These are phyloP conservation scores for Aethes cnicana DNA, from an alignment of 2,888 invertebrate genomes.

Conservation along the genomic window DNA sequence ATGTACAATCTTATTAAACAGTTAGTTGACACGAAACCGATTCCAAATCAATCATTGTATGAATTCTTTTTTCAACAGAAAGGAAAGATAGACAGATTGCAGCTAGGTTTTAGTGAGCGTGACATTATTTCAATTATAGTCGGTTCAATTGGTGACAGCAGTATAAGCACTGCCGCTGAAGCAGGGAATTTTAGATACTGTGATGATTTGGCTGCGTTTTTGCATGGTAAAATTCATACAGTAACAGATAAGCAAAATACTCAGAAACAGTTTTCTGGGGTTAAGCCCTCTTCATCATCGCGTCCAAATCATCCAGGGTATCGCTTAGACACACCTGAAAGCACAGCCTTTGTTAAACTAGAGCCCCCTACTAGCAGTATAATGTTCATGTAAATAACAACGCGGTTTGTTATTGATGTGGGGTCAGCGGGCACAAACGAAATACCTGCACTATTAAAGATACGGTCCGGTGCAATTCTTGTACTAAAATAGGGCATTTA, in stretches of 20 bases:
- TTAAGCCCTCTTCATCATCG: neutral
- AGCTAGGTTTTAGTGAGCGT: constrained; percentile 33
- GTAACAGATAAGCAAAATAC: neutral
- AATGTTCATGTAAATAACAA: neutral
- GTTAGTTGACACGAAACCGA: constrained; percentile 29
- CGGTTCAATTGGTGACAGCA: constrained; percentile 36
- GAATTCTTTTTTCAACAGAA: constrained; percentile 38
- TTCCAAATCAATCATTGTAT: constrained; percentile 33
- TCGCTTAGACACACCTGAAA: too few species aligned
- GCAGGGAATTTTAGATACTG: constrained; percentile 37
- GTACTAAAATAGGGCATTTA: constrained; percentile 6
- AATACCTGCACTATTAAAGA: neutral
- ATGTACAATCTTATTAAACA: constrained; percentile 35
- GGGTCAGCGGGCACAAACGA: neutral
- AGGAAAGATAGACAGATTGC: constrained; percentile 34
- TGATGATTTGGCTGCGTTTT: constrained; percentile 33
- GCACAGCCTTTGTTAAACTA: too few species aligned
- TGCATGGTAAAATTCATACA: neutral
- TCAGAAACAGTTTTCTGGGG: neutral
- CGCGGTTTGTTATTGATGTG: neutral
- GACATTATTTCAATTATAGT: constrained; percentile 38
- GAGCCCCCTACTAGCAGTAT: neutral
- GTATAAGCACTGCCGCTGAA: constrained; percentile 35
- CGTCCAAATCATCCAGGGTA: too few species aligned
- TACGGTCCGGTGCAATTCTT: neutral